Evolutionary conservation across 2,113 vertebrate genomes (phyloP).

Genomic region (Neoarius graeffei): DNA sequence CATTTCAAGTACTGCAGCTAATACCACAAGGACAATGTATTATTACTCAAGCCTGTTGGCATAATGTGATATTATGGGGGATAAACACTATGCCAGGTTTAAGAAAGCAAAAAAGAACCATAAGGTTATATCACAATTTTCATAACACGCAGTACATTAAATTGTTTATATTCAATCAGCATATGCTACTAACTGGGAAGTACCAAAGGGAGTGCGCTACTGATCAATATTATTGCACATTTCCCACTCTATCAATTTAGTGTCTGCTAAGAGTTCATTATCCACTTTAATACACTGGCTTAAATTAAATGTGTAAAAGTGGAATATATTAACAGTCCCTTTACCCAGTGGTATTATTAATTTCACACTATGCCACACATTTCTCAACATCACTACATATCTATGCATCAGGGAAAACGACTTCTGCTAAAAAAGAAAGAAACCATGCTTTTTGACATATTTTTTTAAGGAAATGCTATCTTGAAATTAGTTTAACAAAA

Average conservation of each 20-base stretch:
- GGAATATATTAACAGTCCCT: constrained; percentile 64
- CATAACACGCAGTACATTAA: constrained; percentile 58
- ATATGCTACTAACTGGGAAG: constrained; percentile 63
- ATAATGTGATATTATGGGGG: constrained; percentile 44
- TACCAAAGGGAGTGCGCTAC: constrained; percentile 59
- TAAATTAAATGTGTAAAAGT: constrained; percentile 68
- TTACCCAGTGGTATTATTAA: constrained; percentile 68
- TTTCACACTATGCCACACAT: constrained; percentile 56
- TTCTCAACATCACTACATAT: constrained; percentile 44
- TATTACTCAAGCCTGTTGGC: constrained; percentile 31
- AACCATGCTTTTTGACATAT: constrained; percentile 28
- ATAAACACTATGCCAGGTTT: constrained; percentile 29
- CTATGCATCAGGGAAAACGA: constrained; percentile 51
- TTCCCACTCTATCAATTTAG: constrained; percentile 72
- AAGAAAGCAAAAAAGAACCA: constrained; percentile 22
- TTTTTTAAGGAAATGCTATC: neutral
- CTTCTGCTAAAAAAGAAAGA: constrained; percentile 51
- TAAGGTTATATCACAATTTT: constrained; percentile 42
- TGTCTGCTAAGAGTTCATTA: constrained; percentile 73
- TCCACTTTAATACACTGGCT: constrained; percentile 69
- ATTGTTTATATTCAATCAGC: constrained; percentile 74
- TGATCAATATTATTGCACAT: constrained; percentile 74
- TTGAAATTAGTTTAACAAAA: constrained; percentile 21
- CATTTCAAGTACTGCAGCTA: neutral
- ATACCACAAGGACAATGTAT: constrained; percentile 18